Percentiles rank a stretch among this genome's conserved stretches.
Conservation (phyloP, 2,888 invertebrate genomes). For the Crossocerus cetratus region DNA sequence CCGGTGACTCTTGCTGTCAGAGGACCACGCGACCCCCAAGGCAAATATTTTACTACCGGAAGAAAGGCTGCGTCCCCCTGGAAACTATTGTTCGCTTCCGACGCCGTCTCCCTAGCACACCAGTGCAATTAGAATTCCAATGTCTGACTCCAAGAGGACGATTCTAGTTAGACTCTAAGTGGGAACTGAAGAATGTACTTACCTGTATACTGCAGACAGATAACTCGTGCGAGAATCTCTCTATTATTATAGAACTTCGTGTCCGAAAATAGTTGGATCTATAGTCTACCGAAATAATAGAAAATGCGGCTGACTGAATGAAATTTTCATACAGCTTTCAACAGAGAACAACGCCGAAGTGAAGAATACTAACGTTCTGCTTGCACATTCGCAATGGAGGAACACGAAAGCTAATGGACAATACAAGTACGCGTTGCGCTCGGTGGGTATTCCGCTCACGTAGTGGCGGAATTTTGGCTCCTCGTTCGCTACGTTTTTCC, state of each 20-base stretch:
- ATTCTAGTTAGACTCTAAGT: neutral
- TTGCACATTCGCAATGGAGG: constrained; percentile 26
- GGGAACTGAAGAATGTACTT: too few relatives aligned
- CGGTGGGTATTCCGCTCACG: constrained; percentile 47
- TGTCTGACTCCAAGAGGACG: neutral
- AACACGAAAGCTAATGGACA: constrained; percentile 28
- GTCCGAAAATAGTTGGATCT: too few relatives aligned
- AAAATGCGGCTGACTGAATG: neutral
- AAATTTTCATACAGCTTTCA: constrained; percentile 35
- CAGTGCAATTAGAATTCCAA: constrained; percentile 6
- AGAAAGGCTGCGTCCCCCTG: constrained; percentile 25
- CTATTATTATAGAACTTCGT: neutral
- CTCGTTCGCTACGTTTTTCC: constrained; percentile 37
- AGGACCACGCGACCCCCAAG: too few relatives aligned
- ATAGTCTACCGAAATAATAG: neutral
- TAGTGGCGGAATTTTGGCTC: constrained; percentile 43
- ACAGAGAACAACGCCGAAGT: neutral
- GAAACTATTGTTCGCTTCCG: constrained; percentile 23
- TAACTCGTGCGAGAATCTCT: neutral
- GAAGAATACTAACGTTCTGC: constrained; percentile 24
- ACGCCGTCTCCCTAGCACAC: constrained; percentile 16
- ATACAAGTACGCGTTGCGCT: constrained; percentile 17
- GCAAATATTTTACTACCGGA: too few relatives aligned
- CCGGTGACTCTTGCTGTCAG: constrained; percentile 22
- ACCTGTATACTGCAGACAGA: too few relatives aligned